These are phyloP conservation scores for Fissipunctia ypsillon DNA, from an alignment of 2,888 invertebrate genomes.

Conservation along the genomic window DNA sequence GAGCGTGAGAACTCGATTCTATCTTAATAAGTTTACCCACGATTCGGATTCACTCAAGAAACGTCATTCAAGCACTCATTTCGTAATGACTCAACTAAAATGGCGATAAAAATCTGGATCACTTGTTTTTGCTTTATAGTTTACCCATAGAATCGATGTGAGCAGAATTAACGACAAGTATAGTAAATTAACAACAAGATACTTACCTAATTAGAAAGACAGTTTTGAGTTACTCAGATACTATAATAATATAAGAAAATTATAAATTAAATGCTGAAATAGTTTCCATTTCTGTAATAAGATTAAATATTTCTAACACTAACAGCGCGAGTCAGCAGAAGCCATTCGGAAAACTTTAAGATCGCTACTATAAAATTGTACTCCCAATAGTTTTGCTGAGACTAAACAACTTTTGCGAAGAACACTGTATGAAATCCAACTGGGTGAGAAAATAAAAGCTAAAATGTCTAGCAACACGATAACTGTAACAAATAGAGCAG, in stretches of 20 bases:
- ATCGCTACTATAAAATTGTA: slow-evolving; percentile 45
- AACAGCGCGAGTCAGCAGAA: slow-evolving; percentile 9
- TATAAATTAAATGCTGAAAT: neutral
- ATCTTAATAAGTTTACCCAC: slow-evolving; percentile 71
- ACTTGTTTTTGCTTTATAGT: slow-evolving; percentile 39
- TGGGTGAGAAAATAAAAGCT: slow-evolving; percentile 68
- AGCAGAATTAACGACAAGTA: slow-evolving; percentile 9
- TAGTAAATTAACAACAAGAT: neutral
- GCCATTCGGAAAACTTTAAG: slow-evolving; percentile 30
- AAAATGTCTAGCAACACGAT: slow-evolving; percentile 65
- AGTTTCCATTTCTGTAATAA: slow-evolving; percentile 6
- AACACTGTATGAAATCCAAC: slow-evolving; percentile 64
- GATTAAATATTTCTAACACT: slow-evolving; percentile 34
- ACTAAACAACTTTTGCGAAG: slow-evolving; percentile 58
- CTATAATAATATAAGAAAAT: neutral
- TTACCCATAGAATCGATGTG: slow-evolving; percentile 42
- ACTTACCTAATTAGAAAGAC: neutral
- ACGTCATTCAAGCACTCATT: slow-evolving; percentile 59
- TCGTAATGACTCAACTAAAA: slow-evolving; percentile 59
- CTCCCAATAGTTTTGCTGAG: slow-evolving; percentile 57
- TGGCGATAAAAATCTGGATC: slow-evolving; percentile 36
- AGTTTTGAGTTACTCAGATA: neutral
- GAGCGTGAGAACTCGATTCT: slow-evolving; percentile 67
- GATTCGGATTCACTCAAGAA: slow-evolving; percentile 66
- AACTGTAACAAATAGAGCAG: slow-evolving; percentile 68